Evolutionary conservation across 2,888 invertebrate species (phyloP).

Genomic region (Notodonta dromedarius): DNA sequence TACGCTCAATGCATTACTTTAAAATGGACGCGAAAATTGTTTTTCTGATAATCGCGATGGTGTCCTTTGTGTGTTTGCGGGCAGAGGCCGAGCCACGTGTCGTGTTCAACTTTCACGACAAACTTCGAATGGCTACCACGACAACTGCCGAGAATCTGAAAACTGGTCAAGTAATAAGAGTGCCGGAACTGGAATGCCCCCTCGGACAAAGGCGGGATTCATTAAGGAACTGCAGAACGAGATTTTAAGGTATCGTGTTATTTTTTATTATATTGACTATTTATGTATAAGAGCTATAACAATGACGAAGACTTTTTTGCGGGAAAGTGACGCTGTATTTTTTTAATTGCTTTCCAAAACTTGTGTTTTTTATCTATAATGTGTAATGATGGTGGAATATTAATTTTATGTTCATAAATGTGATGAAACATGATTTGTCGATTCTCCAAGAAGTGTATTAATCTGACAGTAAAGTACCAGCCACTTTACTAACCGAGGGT

Average conservation of each 20-base stretch:
- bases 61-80: constrained; percentile 24
- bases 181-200: constrained; percentile 60
- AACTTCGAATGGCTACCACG: constrained; percentile 32
- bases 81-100: constrained; percentile 16
- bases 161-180: constrained; percentile 62
- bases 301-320: too few species aligned
- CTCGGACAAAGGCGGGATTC: constrained; percentile 56
- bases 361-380: too few species aligned
- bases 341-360: too few species aligned
- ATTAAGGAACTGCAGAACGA: constrained; percentile 55
- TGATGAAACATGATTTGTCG: too few species aligned
- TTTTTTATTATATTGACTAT: neutral
- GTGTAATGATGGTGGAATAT: too few species aligned
- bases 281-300: too few species aligned
- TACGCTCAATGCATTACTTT: constrained; percentile 47
- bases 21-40: constrained; percentile 52
- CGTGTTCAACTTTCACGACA: constrained; percentile 46
- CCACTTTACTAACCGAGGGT: too few species aligned
- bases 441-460: too few species aligned
- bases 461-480: too few species aligned
- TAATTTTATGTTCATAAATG: too few species aligned
- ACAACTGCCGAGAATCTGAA: constrained; percentile 37
- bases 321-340: too few species aligned
- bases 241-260: constrained; percentile 45
- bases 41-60: constrained; percentile 36